phyloP scores from a whole-genome alignment of 2,113 vertebrate species.

The Melospiza melodia region DNA sequence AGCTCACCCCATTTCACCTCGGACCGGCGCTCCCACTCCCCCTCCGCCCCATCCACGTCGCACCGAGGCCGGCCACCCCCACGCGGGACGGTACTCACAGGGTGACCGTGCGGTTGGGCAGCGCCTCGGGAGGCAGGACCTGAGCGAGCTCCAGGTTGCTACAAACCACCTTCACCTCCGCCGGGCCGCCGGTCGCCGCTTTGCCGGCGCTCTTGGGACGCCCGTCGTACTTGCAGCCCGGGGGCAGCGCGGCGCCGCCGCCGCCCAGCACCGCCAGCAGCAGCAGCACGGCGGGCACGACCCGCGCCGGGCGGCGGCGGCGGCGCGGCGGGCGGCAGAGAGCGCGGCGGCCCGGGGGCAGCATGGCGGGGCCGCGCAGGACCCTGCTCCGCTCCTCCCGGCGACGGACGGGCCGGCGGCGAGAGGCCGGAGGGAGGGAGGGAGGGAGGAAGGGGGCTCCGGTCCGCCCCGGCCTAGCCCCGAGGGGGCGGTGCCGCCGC shows the following conservation, averaged over 20 bases:
- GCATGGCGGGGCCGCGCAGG: background rate
- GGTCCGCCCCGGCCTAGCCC: background rate
- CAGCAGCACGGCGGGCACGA: background rate
- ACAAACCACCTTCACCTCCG: slow-evolving; percentile 85
- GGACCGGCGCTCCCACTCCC: background rate
- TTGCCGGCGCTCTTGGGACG: slow-evolving; percentile 56
- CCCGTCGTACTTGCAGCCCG: slow-evolving; percentile 76
- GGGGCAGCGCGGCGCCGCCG: slow-evolving; percentile 42
- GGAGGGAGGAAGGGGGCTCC: background rate
- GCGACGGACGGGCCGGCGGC: background rate
- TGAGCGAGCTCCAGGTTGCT: slow-evolving; percentile 88
- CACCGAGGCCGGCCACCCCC: background rate
- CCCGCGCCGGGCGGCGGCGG: background rate
- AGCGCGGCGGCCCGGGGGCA: background rate
- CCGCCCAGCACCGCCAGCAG: slow-evolving; percentile 19
- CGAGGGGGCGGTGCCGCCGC: background rate
- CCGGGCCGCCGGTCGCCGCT: slow-evolving; percentile 18
- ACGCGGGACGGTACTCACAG: slow-evolving; percentile 84
- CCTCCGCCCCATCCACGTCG: background rate
- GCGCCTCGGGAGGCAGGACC: slow-evolving; percentile 80
- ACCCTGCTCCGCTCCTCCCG: background rate
- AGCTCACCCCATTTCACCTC: background rate
- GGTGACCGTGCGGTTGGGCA: slow-evolving; percentile 90
- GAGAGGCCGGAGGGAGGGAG: background rate
- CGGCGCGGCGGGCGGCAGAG: background rate